Percentiles rank a stretch among this genome's conserved stretches.
Conservation (phyloP, 2,797 vertebrate species). For the Bucorvus abyssinicus region DNA sequence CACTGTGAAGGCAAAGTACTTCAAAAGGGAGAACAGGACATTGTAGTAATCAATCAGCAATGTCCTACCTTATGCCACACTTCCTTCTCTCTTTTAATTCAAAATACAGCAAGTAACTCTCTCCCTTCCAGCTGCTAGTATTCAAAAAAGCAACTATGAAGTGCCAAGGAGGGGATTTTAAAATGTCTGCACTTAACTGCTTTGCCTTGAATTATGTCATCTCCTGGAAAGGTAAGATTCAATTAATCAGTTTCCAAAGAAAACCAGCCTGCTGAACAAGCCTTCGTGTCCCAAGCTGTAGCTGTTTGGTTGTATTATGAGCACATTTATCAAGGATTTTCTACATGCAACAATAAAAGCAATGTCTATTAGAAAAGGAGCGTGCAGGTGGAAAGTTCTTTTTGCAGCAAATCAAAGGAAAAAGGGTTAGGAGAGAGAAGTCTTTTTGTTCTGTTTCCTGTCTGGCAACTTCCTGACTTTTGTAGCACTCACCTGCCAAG, state of each 20-base stretch:
- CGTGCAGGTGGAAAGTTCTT: background rate
- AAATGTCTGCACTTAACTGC: background rate
- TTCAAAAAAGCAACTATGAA: background rate
- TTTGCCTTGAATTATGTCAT: background rate
- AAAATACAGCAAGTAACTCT: background rate
- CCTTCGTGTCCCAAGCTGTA: background rate
- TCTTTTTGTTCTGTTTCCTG: background rate
- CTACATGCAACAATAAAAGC: background rate
- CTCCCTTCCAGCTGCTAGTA: background rate
- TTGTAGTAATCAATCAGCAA: background rate
- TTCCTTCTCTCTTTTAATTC: background rate
- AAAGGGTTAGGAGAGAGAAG: background rate
- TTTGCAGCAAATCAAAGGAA: background rate
- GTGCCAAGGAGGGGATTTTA: background rate
- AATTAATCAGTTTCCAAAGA: background rate
- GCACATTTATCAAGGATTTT: background rate
- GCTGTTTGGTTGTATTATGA: background rate
- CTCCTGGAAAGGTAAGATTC: background rate
- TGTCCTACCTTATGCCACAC: background rate
- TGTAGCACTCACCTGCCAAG: background rate
- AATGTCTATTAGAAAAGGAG: background rate
- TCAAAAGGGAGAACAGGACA: background rate
- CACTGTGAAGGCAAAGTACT: slow-evolving; percentile 29
- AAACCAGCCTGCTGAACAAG: background rate
- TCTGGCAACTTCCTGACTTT: background rate